Conservation (phyloP, 2,888 invertebrate genomes). For the Corythucha ciliata region DNA sequence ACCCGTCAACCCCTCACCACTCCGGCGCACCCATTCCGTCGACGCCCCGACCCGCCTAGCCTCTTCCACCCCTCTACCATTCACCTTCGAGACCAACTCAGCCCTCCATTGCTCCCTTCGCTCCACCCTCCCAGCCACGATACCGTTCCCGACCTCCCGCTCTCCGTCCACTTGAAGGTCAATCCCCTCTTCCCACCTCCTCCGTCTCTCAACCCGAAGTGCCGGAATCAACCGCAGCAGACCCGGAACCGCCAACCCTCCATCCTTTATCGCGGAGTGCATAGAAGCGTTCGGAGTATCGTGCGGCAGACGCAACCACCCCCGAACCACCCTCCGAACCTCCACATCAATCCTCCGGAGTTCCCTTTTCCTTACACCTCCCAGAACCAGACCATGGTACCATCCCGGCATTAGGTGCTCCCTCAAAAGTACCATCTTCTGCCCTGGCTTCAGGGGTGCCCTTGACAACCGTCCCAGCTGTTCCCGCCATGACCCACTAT, state of each 20-base stretch:
- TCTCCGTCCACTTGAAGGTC: background rate
- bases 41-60: constrained; percentile 60
- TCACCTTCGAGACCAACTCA: constrained; percentile 65
- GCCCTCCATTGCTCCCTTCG: constrained; percentile 43
- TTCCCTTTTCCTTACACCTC: constrained; percentile 34
- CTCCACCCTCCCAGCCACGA: constrained; percentile 18
- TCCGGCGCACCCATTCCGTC: constrained; percentile 57
- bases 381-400: constrained; percentile 39
- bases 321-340: constrained; percentile 44
- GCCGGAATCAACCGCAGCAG: constrained; percentile 19
- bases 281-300: constrained; percentile 36
- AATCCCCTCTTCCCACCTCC: background rate
- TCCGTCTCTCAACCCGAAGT: too few species aligned
- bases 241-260: constrained; percentile 36
- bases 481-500: background rate
- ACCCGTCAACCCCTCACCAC: too few species aligned
- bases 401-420: constrained; percentile 40
- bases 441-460: constrained; percentile 41
- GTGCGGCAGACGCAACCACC: constrained; percentile 36
- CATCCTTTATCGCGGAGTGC: constrained; percentile 37
- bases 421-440: constrained; percentile 39
- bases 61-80: constrained; percentile 57
- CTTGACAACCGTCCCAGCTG: constrained; percentile 25
- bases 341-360: constrained; percentile 53
- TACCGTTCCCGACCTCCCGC: background rate